Evolutionary conservation across 2,888 invertebrate species (phyloP).

Genomic region (Microplitis deprimator): DNA sequence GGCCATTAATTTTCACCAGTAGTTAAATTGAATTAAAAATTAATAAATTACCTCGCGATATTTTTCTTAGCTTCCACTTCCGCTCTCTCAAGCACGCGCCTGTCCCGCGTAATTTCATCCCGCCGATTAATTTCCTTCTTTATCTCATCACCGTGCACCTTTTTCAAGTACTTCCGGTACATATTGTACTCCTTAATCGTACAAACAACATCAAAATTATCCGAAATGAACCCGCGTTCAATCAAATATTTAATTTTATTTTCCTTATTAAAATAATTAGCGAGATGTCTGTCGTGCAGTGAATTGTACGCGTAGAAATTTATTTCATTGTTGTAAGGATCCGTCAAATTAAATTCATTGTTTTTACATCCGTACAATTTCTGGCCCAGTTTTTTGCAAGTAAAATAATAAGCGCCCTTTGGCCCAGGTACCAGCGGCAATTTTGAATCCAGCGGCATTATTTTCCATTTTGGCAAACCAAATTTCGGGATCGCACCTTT

Average conservation of each 20-base stretch:
- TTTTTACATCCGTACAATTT: constrained; percentile 53
- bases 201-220: constrained; percentile 69
- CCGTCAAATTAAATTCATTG: constrained; percentile 60
- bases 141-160: constrained; percentile 58
- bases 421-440: constrained; percentile 70
- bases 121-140: constrained; percentile 54
- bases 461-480: constrained; percentile 71
- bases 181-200: constrained; percentile 70
- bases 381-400: constrained; percentile 69
- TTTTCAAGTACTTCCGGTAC: constrained; percentile 69
- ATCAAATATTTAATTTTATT: constrained; percentile 49
- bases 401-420: constrained; percentile 64
- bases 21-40: constrained; percentile 1
- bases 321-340: constrained; percentile 63
- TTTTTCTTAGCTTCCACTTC: constrained; percentile 55
- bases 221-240: constrained; percentile 64
- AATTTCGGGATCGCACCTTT: constrained; percentile 62
- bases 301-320: constrained; percentile 60
- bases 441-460: constrained; percentile 70
- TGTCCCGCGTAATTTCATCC: constrained; percentile 47
- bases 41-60: constrained; percentile 49
- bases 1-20: background rate
- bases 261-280: constrained; percentile 56
- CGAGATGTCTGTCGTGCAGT: constrained; percentile 65
- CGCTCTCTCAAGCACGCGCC: constrained; percentile 51